Percentiles rank a stretch among this genome's conserved stretches.
Conservation (phyloP, 1,140 invertebrate genomes). For the Camponotus pennsylvanicus region DNA sequence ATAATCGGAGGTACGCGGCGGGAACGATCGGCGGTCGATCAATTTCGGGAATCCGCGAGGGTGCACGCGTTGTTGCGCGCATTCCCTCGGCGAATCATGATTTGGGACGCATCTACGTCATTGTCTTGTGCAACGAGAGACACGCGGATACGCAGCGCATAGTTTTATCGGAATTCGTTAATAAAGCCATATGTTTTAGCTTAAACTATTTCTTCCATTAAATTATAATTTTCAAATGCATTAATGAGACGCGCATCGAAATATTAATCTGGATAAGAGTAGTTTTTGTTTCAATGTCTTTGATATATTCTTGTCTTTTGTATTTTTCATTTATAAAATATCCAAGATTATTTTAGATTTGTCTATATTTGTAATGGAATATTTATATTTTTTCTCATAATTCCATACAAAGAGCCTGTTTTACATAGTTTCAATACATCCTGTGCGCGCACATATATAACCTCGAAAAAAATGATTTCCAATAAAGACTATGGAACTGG, state of each 20-base stretch:
- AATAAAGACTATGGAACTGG: slow-evolving; percentile 25
- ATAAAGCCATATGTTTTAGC: neutral
- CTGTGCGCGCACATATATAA: neutral
- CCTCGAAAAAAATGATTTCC: slow-evolving; percentile 31
- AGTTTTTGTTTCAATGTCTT: neutral
- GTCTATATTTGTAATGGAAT: neutral
- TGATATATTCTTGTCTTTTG: neutral
- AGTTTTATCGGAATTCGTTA: slow-evolving; percentile 7
- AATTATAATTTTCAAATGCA: neutral
- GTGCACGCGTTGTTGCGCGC: slow-evolving; percentile 33
- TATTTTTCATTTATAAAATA: neutral
- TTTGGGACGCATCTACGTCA: neutral
- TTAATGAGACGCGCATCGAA: neutral
- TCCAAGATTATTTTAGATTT: neutral
- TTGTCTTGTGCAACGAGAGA: slow-evolving; percentile 28
- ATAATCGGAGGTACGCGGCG: slow-evolving; percentile 64
- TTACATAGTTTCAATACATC: slow-evolving; percentile 7
- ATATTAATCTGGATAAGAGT: neutral
- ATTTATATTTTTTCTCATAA: neutral
- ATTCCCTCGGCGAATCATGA: slow-evolving; percentile 31
- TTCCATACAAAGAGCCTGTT: neutral
- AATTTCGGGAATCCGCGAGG: slow-evolving; percentile 55
- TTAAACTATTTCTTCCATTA: neutral
- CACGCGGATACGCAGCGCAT: no score
- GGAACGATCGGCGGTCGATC: slow-evolving; percentile 65